A percentile compares a stretch with the other conserved stretches of the same genome.
phyloP scores from a whole-genome alignment of 2,113 vertebrate species.

The Amphiprion ocellaris region DNA sequence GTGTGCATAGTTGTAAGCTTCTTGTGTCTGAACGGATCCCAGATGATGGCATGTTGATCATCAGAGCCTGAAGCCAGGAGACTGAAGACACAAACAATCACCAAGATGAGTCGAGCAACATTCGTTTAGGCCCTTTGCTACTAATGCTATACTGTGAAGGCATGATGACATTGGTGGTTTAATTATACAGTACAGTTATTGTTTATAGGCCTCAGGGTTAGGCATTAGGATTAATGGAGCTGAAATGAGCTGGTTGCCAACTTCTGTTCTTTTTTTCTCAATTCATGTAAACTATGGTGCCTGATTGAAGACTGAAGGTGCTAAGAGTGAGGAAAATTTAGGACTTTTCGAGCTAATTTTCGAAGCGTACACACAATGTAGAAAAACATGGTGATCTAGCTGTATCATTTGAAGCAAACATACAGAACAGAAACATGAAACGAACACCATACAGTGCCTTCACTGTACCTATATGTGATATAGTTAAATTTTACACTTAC shows the following conservation, averaged over 20 bases:
- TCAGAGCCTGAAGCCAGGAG: slow-evolving; percentile 97
- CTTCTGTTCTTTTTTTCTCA: no score
- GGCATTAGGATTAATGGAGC: background rate
- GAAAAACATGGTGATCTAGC: background rate
- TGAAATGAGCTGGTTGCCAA: no score
- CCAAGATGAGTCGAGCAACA: slow-evolving; percentile 4
- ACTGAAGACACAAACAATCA: slow-evolving; percentile 72
- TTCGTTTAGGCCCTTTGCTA: background rate
- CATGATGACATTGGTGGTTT: background rate
- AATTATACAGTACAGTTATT: background rate
- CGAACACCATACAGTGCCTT: no score
- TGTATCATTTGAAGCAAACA: background rate
- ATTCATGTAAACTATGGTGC: background rate
- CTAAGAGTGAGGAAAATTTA: background rate
- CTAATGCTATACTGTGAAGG: background rate
- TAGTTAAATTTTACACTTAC: slow-evolving; percentile 85
- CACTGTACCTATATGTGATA: no score
- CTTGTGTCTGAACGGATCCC: slow-evolving; percentile 97
- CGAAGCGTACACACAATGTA: background rate
- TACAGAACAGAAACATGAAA: background rate
- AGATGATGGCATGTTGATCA: slow-evolving; percentile 97
- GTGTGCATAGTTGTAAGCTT: slow-evolving; percentile 99
- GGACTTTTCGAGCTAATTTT: background rate
- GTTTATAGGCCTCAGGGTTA: background rate
- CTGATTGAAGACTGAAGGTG: background rate